Conservation (phyloP, 2,113 vertebrate genomes). For the Lucifuga dentata region DNA sequence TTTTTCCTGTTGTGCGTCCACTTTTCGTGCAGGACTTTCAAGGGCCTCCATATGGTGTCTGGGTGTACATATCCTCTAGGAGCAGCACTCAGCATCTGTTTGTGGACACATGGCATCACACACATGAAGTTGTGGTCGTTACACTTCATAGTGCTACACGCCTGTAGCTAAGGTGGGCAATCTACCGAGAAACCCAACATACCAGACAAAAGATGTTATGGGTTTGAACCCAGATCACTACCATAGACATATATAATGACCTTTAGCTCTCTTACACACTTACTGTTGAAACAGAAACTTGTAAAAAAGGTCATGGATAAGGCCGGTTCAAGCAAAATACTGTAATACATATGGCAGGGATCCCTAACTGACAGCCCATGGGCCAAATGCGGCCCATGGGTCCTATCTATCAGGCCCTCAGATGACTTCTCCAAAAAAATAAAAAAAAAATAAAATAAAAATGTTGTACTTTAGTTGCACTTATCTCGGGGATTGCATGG, state of each 20-base stretch:
- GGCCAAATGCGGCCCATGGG: too few species aligned
- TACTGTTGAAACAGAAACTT: background rate
- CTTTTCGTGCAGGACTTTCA: constrained; percentile 41
- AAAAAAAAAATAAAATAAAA: too few species aligned
- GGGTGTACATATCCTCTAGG: constrained; percentile 50
- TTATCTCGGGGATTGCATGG: too few species aligned
- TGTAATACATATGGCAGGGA: too few species aligned
- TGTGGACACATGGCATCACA: constrained; percentile 28
- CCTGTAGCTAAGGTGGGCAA: constrained; percentile 27
- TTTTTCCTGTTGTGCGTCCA: too few species aligned
- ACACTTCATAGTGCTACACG: constrained; percentile 1
- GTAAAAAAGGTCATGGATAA: too few species aligned
- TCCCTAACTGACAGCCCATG: too few species aligned
- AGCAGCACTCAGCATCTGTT: constrained; percentile 52
- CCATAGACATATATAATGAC: background rate
- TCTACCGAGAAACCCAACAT: constrained; percentile 5
- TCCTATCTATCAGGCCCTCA: too few species aligned
- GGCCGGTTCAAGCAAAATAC: too few species aligned
- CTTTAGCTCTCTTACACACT: background rate
- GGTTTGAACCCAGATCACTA: background rate
- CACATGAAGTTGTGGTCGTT: constrained; percentile 15
- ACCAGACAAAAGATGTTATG: accelerated
- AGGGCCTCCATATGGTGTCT: constrained; percentile 57
- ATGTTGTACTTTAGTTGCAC: too few species aligned
- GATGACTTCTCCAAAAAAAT: too few species aligned